Evolutionary conservation across 2,888 invertebrate species (phyloP), one percentile per base, ranked within the genome.

Genomic region (Mesochorus sp.): DNA sequence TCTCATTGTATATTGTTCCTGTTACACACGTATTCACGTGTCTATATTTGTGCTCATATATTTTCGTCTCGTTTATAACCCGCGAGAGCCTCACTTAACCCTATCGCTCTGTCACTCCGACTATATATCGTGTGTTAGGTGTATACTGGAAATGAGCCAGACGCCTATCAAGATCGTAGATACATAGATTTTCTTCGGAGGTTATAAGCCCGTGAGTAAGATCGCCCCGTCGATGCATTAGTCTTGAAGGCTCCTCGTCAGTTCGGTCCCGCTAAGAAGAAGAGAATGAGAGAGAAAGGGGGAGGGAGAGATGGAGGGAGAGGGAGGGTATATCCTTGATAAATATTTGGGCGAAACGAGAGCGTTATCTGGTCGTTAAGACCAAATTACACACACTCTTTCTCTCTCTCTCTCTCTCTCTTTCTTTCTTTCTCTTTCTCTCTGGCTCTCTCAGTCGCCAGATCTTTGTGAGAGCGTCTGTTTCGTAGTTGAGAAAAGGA

Each of bases 311-410:
- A 10, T 10, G 49, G 26, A 73, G 42, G 42, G 51, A 12, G 12
- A 21, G 6, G 39, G 14, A 17, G 19, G 21, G 28, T 61, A 44
- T 71, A 61, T 71, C 68, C 64, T 78, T 78, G 78, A 79, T 79
- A 79, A 79, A 79, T 79, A 79, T 79, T 79, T 79, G 71, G 74
- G 71, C 74, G 74, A 79, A 74, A 79, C 74, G 74, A 61, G 70
- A 79, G 73, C 71, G 78, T 79, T 79, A 79, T 79, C 78, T 75
- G 74, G 66, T 74, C 80, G 76, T 64, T 72, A 77, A 74, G 70
- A 17, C 80, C 79, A 74, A 73, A 74, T 77, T 72, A 71, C 76
- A 73, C 57, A 64, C 81, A 67, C 73, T 64, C 70, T 62, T 53
- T 53, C 39, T 51, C 73, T 47, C 67, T 53, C 67, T 44, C 57